A percentile compares a stretch with the other conserved stretches of the same genome.
Evolutionary conservation across 1,140 invertebrate genomes (phyloP).

Genomic region (Pygmarrhopalites habei): DNA sequence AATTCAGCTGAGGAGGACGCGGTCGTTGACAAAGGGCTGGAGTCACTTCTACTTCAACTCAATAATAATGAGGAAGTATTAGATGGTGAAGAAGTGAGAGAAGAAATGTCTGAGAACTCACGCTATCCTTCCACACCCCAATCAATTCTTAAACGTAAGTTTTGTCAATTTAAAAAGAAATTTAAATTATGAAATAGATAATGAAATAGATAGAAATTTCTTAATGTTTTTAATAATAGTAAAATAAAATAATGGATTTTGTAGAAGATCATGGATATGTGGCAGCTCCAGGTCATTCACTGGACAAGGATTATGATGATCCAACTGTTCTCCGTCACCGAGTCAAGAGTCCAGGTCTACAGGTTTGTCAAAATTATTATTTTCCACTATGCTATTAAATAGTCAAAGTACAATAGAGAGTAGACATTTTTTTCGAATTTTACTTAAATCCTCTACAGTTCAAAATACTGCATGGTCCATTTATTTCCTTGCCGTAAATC

Average conservation of each 20-base stretch:
- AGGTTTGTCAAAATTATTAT: too few relatives aligned
- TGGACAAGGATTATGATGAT: constrained; percentile 12
- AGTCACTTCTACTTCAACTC: background rate
- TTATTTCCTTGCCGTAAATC: too few relatives aligned
- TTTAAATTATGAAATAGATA: background rate
- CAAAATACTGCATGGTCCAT: too few relatives aligned
- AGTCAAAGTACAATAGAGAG: too few relatives aligned
- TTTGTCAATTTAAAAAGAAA: background rate
- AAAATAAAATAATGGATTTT: background rate
- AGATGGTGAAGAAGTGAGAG: background rate
- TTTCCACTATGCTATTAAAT: too few relatives aligned
- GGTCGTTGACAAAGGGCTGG: background rate
- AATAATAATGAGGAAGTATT: background rate
- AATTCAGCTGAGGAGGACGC: background rate
- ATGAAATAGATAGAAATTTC: background rate
- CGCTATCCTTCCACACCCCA: background rate
- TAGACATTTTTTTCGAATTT: too few relatives aligned
- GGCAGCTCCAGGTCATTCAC: background rate
- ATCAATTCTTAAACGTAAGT: constrained; percentile 2
- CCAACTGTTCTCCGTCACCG: background rate
- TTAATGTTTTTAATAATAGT: background rate
- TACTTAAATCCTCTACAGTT: too few relatives aligned
- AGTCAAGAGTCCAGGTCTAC: too few relatives aligned
- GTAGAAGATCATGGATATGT: constrained; percentile 11
- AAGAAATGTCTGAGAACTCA: too few relatives aligned